A percentile compares a stretch with the other conserved stretches of the same genome.
Conservation (phyloP, 1,140 invertebrate genomes). For the Drosophila athabasca region DNA sequence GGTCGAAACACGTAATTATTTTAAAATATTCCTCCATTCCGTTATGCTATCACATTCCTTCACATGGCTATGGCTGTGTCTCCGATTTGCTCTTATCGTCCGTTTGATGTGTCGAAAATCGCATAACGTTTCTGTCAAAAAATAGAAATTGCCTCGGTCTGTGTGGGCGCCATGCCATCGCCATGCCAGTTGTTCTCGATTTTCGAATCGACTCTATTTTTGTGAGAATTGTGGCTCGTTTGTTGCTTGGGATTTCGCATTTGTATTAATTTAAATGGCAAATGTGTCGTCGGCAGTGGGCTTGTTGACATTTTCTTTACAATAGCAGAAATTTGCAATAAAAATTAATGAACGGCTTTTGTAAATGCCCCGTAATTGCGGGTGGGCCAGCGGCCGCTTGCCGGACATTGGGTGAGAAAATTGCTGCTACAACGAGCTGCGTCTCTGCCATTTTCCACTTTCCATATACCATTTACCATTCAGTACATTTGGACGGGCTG, state of each 20-base stretch:
- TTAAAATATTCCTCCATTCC: slow-evolving; percentile 63
- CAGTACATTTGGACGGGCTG: slow-evolving; percentile 8
- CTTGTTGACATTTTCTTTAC: slow-evolving; percentile 61
- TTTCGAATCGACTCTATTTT: not conserved
- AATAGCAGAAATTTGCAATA: slow-evolving; percentile 50
- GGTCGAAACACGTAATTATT: slow-evolving; percentile 49
- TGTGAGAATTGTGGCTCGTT: slow-evolving; percentile 4
- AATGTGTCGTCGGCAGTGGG: slow-evolving; percentile 28
- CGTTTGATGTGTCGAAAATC: slow-evolving; percentile 33
- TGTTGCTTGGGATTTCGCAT: slow-evolving; percentile 33
- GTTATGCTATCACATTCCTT: slow-evolving; percentile 44
- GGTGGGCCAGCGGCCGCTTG: not conserved
- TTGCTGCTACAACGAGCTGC: slow-evolving; percentile 34
- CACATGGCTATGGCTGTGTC: not conserved
- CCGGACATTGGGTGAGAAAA: slow-evolving; percentile 39
- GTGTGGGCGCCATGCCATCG: slow-evolving; percentile 25
- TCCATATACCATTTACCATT: not conserved
- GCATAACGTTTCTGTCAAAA: slow-evolving; percentile 22
- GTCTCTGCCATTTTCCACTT: slow-evolving; percentile 57
- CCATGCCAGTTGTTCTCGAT: not conserved
- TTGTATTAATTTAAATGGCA: slow-evolving; percentile 54
- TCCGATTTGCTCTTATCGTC: slow-evolving; percentile 26
- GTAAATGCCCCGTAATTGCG: slow-evolving; percentile 51
- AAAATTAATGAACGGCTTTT: slow-evolving; percentile 59
- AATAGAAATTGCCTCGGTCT: slow-evolving; percentile 48